Percentiles rank a stretch among this genome's conserved stretches.
These are phyloP conservation scores for Zootoca vivipara DNA, from an alignment of 2,113 vertebrate species.

Conservation along the genomic window DNA sequence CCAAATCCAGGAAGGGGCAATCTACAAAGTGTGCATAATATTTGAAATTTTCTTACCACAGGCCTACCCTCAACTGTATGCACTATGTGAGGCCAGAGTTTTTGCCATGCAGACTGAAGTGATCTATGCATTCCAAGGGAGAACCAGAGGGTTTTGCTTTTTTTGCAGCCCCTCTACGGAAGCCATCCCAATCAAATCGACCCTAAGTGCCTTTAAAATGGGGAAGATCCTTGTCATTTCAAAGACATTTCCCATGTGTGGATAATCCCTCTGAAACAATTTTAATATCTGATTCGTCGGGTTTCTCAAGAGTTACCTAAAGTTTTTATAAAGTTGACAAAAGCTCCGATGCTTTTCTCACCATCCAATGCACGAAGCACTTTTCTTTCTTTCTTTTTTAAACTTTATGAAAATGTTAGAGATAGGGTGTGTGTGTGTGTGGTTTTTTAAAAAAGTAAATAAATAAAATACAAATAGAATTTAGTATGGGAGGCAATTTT, in stretches of 20 bases:
- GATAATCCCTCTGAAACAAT: background rate
- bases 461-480: conserved; percentile 63
- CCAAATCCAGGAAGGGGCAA: background rate
- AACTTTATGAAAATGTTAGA: conserved; percentile 58
- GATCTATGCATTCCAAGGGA: background rate
- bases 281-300: conserved; percentile 43
- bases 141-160: background rate
- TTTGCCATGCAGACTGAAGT: background rate
- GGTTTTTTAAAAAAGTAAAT: conserved; percentile 35
- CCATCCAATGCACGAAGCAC: conserved; percentile 45
- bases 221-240: background rate
- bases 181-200: background rate
- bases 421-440: conserved; percentile 25
- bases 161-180: background rate
- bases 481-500: conserved; percentile 54
- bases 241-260: background rate
- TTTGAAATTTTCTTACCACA: background rate
- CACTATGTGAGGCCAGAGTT: too few species aligned
- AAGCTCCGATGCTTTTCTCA: conserved; percentile 63
- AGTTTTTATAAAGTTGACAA: conserved; percentile 46
- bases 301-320: background rate
- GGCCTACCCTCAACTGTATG: background rate
- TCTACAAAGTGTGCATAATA: background rate
- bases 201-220: background rate
- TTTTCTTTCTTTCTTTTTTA: conserved; percentile 35